Evolutionary conservation across 2,888 invertebrate genomes (phyloP).

Genomic region (Aleiodes alternator): DNA sequence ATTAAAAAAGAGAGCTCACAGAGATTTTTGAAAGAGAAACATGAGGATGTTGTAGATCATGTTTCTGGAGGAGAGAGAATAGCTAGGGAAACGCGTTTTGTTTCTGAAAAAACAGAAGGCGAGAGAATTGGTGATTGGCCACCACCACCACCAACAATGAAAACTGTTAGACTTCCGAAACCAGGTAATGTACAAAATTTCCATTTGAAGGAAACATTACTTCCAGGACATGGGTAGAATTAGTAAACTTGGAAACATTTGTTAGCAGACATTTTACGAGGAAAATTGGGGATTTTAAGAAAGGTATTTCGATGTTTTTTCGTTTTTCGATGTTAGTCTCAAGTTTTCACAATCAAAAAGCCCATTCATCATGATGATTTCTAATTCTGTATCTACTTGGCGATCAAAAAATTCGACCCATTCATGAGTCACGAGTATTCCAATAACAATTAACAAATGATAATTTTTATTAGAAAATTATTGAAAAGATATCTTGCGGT

Average conservation of each 20-base stretch:
- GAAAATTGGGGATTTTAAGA: too few species aligned
- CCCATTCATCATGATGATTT: too few species aligned
- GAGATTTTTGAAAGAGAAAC: slow-evolving; percentile 83
- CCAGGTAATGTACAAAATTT: slow-evolving; percentile 55
- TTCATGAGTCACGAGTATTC: too few species aligned
- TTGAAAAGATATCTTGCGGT: not conserved
- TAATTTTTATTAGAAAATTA: not conserved
- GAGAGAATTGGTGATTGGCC: slow-evolving; percentile 79
- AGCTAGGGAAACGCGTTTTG: slow-evolving; percentile 88
- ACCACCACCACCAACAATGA: slow-evolving; percentile 63
- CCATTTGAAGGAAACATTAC: slow-evolving; percentile 6
- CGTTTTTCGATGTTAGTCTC: too few species aligned
- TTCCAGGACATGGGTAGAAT: slow-evolving; percentile 42
- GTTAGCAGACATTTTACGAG: too few species aligned
- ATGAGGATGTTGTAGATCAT: slow-evolving; percentile 90
- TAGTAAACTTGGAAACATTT: too few species aligned
- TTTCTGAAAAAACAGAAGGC: slow-evolving; percentile 89
- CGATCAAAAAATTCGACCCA: too few species aligned
- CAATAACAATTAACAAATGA: not conserved
- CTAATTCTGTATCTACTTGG: too few species aligned
- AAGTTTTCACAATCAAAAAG: too few species aligned
- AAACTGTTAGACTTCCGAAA: slow-evolving; percentile 65
- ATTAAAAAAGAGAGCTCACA: slow-evolving; percentile 77
- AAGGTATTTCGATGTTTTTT: too few species aligned
- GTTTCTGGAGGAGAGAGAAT: slow-evolving; percentile 88